A percentile compares a stretch with the other conserved stretches of the same genome.
These are phyloP conservation scores for Fistularia tabacaria DNA, from an alignment of 2,797 vertebrate species.

Conservation along the genomic window DNA sequence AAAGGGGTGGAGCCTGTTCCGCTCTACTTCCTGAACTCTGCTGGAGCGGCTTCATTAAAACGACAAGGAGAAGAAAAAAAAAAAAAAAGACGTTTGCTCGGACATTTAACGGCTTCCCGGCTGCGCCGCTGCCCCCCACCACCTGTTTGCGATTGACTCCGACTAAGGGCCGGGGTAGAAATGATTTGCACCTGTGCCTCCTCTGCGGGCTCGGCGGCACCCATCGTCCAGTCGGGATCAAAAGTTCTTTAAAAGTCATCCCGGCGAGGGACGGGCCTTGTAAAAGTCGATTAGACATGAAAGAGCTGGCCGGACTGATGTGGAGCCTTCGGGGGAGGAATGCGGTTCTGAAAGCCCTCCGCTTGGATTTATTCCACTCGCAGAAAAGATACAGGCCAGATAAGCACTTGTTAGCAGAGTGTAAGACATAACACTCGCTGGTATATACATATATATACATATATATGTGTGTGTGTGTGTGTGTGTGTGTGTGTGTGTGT, in stretches of 20 bases:
- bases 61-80: no score
- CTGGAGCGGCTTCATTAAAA: no score
- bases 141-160: conserved; percentile 63
- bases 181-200: conserved; percentile 63
- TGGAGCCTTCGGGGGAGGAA: conserved; percentile 40
- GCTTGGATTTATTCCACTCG: conserved; percentile 48
- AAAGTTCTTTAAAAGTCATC: conserved; percentile 37
- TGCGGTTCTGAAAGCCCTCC: conserved; percentile 36
- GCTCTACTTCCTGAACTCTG: no score
- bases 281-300: conserved; percentile 68
- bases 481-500: conserved; percentile 11
- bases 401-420: neutral
- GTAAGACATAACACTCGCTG: neutral
- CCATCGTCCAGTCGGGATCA: conserved; percentile 45
- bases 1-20: no score
- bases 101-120: conserved; percentile 10
- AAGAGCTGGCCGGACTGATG: conserved; percentile 50
- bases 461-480: conserved; percentile 3
- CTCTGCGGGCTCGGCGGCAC: conserved; percentile 17
- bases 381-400: conserved; percentile 24
- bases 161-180: conserved; percentile 39
- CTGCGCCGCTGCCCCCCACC: conserved; percentile 16
- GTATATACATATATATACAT: neutral
- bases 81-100: conserved; percentile 5
- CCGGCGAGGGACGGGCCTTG: conserved; percentile 43